Evolutionary conservation across 2,113 vertebrate species (phyloP), one percentile per base, ranked within the genome.

Genomic region (Balaeniceps rex): DNA sequence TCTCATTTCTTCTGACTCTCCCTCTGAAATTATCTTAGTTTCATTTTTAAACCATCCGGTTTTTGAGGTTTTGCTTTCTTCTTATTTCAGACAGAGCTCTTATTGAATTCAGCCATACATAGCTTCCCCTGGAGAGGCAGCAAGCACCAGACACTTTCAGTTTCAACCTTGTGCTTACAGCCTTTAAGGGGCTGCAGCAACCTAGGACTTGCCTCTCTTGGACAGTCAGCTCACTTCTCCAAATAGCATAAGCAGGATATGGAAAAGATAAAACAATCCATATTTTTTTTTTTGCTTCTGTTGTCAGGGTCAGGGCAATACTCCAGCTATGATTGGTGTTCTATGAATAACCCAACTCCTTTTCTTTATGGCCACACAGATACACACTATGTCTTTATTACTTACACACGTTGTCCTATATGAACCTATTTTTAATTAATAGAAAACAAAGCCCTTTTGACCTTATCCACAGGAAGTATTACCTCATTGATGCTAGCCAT

Each of bases 1-100:
- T 97, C 97, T 98, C 97, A 98, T 98, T 98, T 97, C 81, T 92
- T 90, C 91, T 57, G 91, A 87, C 83, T 94, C 63, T 91, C 46
- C 15, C 87, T 81, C 66, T 71, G 87, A 97, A 96, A 97, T 90
- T 75, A 63, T 97, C 74, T 55, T 38, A 31, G 52, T 84, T 94
- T 84, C 69, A 85, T 94, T 97, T 97, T 94, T 83, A 71, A 78
- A 96, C 64, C 55, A 92, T 40, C 75, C 23, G 0, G 0, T 21
- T 93, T 92, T 60, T 55, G 92, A 79, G 57, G 38, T 33, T 93
- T 55, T 72, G 10, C 21, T 87, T 91, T 95, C 69, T 65, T 90
- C 78, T 94, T 70, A 29, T 85, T 77, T 36, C 44, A 69, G 78
- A 75, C 23, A 72, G 55, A 95, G 12, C 4, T 77, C 14, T 25